Conservation (phyloP, 2,113 vertebrate species). For the Motacilla tschutschensis region DNA sequence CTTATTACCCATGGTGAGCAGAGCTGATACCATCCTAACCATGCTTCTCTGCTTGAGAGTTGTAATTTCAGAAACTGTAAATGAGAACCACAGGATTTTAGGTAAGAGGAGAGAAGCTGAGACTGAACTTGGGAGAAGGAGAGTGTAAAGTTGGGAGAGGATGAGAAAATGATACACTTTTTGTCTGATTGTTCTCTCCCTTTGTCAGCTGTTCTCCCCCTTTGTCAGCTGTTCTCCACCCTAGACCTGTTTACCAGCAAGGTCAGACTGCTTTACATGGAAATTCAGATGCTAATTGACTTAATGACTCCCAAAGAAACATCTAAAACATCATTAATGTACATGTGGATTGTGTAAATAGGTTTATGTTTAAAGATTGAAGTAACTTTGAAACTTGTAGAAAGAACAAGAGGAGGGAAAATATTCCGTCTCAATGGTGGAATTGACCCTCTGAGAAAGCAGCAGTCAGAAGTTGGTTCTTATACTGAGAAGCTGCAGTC, state of each 20-base stretch:
- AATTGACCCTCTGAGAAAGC: not conserved
- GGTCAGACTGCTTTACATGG: not conserved
- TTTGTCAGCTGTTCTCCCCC: not conserved
- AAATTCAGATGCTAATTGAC: not conserved
- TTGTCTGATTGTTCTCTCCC: not conserved
- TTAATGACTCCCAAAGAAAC: not conserved
- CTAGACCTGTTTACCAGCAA: not conserved
- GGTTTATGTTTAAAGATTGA: not conserved
- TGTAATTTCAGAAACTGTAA: not conserved
- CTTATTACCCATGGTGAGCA: rapidly evolving
- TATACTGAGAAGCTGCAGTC: not conserved
- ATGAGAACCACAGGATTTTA: not conserved
- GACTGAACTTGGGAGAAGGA: not conserved
- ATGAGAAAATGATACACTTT: not conserved
- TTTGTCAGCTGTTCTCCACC: not conserved
- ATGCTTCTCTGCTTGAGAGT: not conserved
- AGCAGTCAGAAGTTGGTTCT: not conserved
- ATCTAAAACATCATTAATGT: not conserved
- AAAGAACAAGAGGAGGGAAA: not conserved
- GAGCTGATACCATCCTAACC: not conserved
- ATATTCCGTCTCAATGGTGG: not conserved
- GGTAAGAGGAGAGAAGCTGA: not conserved
- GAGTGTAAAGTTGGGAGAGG: not conserved
- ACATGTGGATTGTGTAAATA: not conserved
- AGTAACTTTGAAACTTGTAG: not conserved